These are phyloP conservation scores for Chaunax sp. DNA, from an alignment of 2,797 vertebrate species.

Conservation along the genomic window DNA sequence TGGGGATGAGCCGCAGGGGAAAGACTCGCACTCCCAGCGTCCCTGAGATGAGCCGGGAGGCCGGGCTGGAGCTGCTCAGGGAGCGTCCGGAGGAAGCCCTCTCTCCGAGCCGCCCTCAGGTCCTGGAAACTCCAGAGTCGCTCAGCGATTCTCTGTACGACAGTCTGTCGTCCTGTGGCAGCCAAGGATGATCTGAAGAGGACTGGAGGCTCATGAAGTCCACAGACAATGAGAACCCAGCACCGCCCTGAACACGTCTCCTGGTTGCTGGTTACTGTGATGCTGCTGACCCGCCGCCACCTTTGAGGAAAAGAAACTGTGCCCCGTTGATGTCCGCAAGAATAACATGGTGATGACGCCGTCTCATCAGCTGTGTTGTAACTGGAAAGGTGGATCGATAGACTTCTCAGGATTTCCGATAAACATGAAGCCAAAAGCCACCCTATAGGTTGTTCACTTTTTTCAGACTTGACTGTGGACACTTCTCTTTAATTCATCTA, in stretches of 20 bases:
- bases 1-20: conserved; percentile 78
- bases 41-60: conserved; percentile 90
- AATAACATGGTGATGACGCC: background rate
- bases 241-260: conserved; percentile 3
- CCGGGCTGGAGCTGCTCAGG: conserved; percentile 86
- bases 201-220: conserved; percentile 8
- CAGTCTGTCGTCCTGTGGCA: conserved; percentile 95
- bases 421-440: conserved; percentile 76
- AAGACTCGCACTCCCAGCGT: conserved; percentile 87
- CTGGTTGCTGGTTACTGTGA: conserved; percentile 33
- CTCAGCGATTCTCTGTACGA: conserved; percentile 97
- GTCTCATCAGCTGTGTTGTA: conserved; percentile 49
- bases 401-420: conserved; percentile 78
- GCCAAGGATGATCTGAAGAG: conserved; percentile 88
- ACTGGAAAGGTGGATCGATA: conserved; percentile 65
- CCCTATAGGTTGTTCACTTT: conserved; percentile 60
- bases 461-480: conserved; percentile 54
- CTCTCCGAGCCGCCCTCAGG: conserved; percentile 85
- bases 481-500: conserved; percentile 46
- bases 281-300: conserved; percentile 44
- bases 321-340: background rate
- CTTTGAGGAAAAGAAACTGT: conserved; percentile 49
- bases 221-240: background rate
- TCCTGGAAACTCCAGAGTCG: conserved; percentile 92
- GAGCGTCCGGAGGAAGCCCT: conserved; percentile 85